These are phyloP conservation scores for Pachypeltis micranthus DNA, from an alignment of 1,140 invertebrate genomes.

Conservation along the genomic window DNA sequence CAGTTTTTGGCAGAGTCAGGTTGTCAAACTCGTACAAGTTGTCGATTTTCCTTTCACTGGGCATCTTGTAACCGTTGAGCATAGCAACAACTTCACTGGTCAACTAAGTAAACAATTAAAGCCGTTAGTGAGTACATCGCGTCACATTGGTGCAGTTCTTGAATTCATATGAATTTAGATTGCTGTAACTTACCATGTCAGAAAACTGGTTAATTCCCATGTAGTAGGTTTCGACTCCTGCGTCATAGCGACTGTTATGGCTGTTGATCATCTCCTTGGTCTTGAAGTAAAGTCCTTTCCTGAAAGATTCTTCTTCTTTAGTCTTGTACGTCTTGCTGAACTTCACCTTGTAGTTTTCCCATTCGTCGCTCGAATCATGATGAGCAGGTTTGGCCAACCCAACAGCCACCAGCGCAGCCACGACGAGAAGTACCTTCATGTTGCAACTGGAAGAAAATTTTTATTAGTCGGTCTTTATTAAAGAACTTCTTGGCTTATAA, in stretches of 20 bases:
- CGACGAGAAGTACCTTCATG: too few species aligned
- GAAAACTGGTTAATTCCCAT: constrained; percentile 68
- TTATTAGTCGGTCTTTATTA: too few species aligned
- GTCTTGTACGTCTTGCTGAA: constrained; percentile 62
- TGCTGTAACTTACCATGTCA: constrained; percentile 49
- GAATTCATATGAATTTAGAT: neutral
- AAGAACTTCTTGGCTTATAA: too few species aligned
- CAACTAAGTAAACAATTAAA: constrained; percentile 19
- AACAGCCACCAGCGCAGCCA: too few species aligned
- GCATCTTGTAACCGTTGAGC: neutral
- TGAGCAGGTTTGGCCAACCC: too few species aligned
- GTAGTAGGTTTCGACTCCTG: constrained; percentile 51
- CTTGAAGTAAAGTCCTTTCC: constrained; percentile 78
- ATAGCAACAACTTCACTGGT: neutral
- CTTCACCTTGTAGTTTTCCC: too few species aligned
- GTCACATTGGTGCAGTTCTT: neutral
- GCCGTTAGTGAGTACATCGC: neutral
- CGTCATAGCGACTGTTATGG: constrained; percentile 62
- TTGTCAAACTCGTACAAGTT: neutral
- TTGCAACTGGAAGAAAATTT: too few species aligned
- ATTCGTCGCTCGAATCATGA: too few species aligned
- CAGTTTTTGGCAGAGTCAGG: neutral
- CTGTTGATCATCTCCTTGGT: constrained; percentile 71
- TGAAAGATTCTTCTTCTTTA: constrained; percentile 64
- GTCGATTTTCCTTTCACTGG: neutral